A percentile compares a stretch with the other conserved stretches of the same genome.
phyloP scores from a whole-genome alignment of 2,888 invertebrate species.

The Dynastes grantii region DNA sequence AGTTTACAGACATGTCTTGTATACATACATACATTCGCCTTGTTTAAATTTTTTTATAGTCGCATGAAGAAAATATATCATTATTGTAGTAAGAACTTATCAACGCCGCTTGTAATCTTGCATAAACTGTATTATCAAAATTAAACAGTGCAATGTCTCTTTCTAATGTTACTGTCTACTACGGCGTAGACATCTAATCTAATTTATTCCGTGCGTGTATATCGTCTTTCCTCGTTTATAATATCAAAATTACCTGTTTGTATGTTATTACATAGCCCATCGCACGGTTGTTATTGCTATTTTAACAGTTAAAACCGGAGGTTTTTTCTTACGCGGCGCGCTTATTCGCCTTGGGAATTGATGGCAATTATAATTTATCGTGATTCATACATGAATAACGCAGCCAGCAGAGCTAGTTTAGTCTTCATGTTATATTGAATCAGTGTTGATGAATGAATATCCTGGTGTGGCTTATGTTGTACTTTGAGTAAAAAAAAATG shows the following conservation, averaged over 20 bases:
- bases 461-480: conserved; percentile 38
- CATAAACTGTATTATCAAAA: conserved; percentile 41
- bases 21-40: background rate
- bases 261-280: conserved; percentile 26
- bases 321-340: conserved; percentile 41
- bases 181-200: background rate
- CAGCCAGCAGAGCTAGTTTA: conserved; percentile 43
- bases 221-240: conserved; percentile 32
- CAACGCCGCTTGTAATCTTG: conserved; percentile 25
- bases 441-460: conserved; percentile 45
- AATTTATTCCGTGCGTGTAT: conserved; percentile 14
- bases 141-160: conserved; percentile 30
- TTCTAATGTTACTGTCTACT: background rate
- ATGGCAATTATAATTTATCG: conserved; percentile 58
- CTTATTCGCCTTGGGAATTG: conserved; percentile 56
- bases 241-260: conserved; percentile 34
- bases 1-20: background rate
- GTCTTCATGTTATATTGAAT: conserved; percentile 48
- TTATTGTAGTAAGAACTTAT: conserved; percentile 22
- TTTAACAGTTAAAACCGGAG: conserved; percentile 20
- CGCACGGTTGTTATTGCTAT: background rate
- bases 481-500: conserved; percentile 31
- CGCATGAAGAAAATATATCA: conserved; percentile 7
- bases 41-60: background rate
- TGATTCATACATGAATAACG: conserved; percentile 60